A percentile compares a stretch with the other conserved stretches of the same genome.
phyloP scores from a whole-genome alignment of 2,888 invertebrate species.

The Platerodrilus igneus region DNA sequence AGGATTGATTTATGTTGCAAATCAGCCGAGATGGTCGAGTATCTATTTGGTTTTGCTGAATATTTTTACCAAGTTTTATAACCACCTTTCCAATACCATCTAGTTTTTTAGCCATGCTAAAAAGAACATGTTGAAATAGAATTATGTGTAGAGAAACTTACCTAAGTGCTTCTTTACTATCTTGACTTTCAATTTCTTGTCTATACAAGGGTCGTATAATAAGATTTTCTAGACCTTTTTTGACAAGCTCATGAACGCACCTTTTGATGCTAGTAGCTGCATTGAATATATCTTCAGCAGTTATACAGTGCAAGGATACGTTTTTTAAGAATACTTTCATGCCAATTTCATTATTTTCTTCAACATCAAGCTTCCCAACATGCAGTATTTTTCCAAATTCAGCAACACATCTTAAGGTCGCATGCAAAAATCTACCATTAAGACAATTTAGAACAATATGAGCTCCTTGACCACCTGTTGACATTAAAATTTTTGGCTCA shows the following conservation, averaged over 20 bases:
- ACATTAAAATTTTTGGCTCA: slow-evolving; percentile 73
- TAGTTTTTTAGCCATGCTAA: slow-evolving; percentile 34
- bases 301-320: slow-evolving; percentile 72
- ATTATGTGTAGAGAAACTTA: slow-evolving; percentile 34
- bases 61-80: slow-evolving; percentile 37
- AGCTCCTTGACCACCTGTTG: slow-evolving; percentile 83
- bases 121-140: slow-evolving; percentile 8
- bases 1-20: slow-evolving; percentile 40
- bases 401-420: slow-evolving; percentile 59
- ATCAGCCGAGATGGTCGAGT: slow-evolving; percentile 40
- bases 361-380: slow-evolving; percentile 79
- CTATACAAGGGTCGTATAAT: slow-evolving; percentile 64
- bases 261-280: slow-evolving; percentile 52
- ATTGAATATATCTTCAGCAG: slow-evolving; percentile 65
- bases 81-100: slow-evolving; percentile 40
- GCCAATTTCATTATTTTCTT: slow-evolving; percentile 62
- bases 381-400: slow-evolving; percentile 70
- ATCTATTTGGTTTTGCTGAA: slow-evolving; percentile 40
- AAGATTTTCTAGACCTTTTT: slow-evolving; percentile 60
- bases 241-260: slow-evolving; percentile 53
- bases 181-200: slow-evolving; percentile 58
- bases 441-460: slow-evolving; percentile 88
- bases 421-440: slow-evolving; percentile 81
- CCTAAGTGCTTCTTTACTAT: slow-evolving; percentile 65
- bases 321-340: slow-evolving; percentile 73